phyloP scores from a whole-genome alignment of 2,888 invertebrate genomes.

The Sympetrum striolatum region DNA sequence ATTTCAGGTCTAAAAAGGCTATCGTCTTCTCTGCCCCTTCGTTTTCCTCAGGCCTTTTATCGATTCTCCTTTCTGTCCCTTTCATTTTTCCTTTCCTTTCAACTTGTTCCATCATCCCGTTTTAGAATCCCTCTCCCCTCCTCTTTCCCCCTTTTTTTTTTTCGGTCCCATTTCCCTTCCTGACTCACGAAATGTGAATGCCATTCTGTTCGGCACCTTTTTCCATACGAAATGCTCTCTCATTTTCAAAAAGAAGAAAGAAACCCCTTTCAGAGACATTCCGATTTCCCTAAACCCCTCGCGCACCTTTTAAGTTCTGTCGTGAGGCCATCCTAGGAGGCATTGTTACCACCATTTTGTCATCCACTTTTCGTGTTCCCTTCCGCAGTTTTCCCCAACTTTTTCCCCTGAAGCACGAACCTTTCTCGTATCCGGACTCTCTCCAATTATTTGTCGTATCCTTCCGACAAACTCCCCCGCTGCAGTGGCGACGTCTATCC shows the following conservation, averaged over 20 bases:
- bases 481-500: neutral
- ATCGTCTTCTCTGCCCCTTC: too few species aligned
- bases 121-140: neutral
- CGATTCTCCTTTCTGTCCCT: too few species aligned
- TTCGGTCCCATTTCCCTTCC: neutral
- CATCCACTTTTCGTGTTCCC: neutral
- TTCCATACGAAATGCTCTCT: neutral
- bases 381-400: neutral
- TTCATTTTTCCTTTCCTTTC: too few species aligned
- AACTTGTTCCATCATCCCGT: too few species aligned
- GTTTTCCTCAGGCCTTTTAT: too few species aligned
- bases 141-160: neutral
- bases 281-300: neutral
- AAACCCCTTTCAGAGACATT: neutral
- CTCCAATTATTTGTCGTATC: neutral
- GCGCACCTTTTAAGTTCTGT: neutral
- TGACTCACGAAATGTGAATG: slow-evolving; percentile 7
- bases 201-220: neutral
- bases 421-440: neutral
- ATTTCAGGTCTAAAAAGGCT: too few species aligned
- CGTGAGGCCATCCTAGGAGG: neutral
- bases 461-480: neutral
- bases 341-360: slow-evolving; percentile 11
- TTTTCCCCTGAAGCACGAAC: neutral
- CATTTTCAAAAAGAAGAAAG: too few species aligned